Conservation (phyloP, 2,888 invertebrate species). For the Ashinkailepas kermadecensis region DNA sequence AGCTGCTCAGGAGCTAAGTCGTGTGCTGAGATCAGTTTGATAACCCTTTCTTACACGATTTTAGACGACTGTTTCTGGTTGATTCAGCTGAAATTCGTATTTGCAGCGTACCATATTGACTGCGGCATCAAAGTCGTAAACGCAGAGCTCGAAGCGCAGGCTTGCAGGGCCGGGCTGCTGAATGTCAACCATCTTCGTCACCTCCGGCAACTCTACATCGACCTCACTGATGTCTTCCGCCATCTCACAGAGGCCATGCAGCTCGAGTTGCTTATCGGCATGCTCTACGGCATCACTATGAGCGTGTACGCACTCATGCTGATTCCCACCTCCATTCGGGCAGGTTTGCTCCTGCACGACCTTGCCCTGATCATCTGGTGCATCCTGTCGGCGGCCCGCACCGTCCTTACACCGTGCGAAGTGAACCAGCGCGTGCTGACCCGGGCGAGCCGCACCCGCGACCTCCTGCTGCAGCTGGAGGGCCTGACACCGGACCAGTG, state of each 20-base stretch:
- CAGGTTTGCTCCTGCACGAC: background rate
- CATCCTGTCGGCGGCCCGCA: background rate
- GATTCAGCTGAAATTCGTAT: background rate
- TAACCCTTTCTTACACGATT: background rate
- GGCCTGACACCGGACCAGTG: background rate
- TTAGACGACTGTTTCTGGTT: background rate
- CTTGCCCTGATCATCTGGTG: background rate
- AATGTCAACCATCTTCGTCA: background rate
- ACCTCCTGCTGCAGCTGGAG: background rate
- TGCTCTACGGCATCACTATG: background rate
- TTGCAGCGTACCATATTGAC: background rate
- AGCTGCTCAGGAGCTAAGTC: background rate
- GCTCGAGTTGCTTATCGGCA: background rate
- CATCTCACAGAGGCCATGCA: background rate
- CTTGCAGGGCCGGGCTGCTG: background rate
- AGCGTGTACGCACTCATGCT: background rate
- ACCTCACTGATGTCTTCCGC: background rate
- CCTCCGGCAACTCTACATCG: background rate
- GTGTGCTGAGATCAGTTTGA: background rate
- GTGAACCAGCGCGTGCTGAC: background rate
- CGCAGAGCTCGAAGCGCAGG: background rate
- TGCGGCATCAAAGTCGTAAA: background rate
- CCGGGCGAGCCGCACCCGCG: background rate
- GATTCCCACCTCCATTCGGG: background rate
- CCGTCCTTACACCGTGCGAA: background rate